Evolutionary conservation across 2,888 invertebrate genomes (phyloP), one percentile per base, ranked within the genome.

Genomic region (Volucella bombylans): DNA sequence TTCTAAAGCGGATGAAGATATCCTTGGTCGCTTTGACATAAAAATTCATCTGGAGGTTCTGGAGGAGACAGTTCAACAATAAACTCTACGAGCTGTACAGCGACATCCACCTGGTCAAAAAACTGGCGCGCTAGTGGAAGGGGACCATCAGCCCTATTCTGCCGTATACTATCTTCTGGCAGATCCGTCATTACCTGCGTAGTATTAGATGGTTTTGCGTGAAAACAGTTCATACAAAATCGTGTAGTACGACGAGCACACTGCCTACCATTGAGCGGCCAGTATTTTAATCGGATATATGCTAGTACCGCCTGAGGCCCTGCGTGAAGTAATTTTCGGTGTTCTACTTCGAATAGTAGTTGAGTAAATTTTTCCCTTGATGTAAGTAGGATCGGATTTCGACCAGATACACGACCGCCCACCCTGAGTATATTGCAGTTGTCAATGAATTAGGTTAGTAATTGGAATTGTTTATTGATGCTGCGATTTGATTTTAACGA

Each of bases 111-210:
- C n/a, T n/a, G n/a, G n/a, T n/a, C n/a, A n/a, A n/a, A n/a, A n/a
- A n/a, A n/a, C n/a, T n/a, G n/a, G n/a, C n/a, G n/a, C n/a, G n/a
- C n/a, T n/a, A n/a, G n/a, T n/a, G n/a, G n/a, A n/a, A n/a, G n/a
- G n/a, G n/a, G n/a, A n/a, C n/a, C n/a, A n/a, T n/a, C n/a, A n/a
- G 62, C 47, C 23, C 62, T 62, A 18, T 45, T 47, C 31, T 47
- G n/a, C n/a, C 18, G 18, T 18, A 47, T 47, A 8, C 62, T 47
- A 47, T 47, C 31, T 23, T 62, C 47, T 12, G 62, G 62, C 18
- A 62, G n/a, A 23, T 47, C 62, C 3, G 31, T 8, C 18, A 62
- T 62, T 12, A 62, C 31, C 43, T 62, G 62, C 45, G 45, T 45
- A n/a, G n/a, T n/a, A n/a, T 10, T 45, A 12, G n/a, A 45, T 45